Evolutionary conservation across 30 jellyfish, hydroid and myxozoan species (phyloP), one percentile per base, ranked within the genome.

Genomic region (Aurelia aurita): DNA sequence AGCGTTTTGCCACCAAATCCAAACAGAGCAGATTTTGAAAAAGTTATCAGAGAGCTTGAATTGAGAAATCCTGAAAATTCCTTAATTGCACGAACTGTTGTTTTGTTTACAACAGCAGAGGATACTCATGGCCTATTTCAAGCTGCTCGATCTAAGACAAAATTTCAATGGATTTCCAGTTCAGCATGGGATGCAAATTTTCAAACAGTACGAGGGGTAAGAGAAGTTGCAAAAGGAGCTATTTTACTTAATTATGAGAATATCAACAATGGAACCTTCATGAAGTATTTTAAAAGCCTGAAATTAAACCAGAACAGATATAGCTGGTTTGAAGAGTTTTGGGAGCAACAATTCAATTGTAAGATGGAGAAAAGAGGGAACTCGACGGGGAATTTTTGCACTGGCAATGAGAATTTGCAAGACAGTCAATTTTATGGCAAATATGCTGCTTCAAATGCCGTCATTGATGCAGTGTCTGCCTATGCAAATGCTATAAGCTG

Each of bases 321-420:
- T 35, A 72, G 80, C 12, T 85, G 95, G 95, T 85, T 85, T 53
- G 65, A 64, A 43, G 77, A 58, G 61, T 85, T 85, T 43, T 85
- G 95, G 95, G 85, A 85, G 29, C 64, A 85, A 7, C 61, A 69
- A 13, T 85, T 85, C 51, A 35, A 62, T 35, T 85, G 95, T 27
- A 23, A 47, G 8, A 6, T 21, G 19, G 8, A 27, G 23, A 29
- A 19, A 16, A 39, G 15, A 39, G 51, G 1, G 9, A 39, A 39
- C 51, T 21, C 34, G 32, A 15, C 32, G n/a, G 67, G 29, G 29
- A n/a, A 22, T 1, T 13, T 14, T 0, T 81, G 91, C n/a, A 64
- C 91, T 3, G 91, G 91, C 6, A 22, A 81, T 28, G 91, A 81
- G 76, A 39, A 53, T 12, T 21, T 81, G 2, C 19, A 45, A n/a